Percentiles rank a stretch among this genome's conserved stretches.
phyloP scores from a whole-genome alignment of 1,140 invertebrate genomes.

The Acyrthosiphon pisum region DNA sequence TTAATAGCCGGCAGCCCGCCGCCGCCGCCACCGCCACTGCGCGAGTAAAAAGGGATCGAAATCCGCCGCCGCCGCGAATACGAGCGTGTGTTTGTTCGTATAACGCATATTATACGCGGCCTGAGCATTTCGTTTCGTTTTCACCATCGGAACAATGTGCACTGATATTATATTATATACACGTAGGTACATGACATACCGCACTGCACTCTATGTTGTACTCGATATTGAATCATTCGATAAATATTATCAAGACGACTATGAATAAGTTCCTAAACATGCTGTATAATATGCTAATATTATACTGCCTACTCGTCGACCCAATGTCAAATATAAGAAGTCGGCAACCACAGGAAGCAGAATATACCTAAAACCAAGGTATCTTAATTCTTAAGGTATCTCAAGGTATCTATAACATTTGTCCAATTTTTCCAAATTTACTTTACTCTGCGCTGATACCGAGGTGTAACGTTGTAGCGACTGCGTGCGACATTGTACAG shows the following conservation, averaged over 20 bases:
- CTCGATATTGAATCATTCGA: neutral
- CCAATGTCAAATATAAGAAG: neutral
- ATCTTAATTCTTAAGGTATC: too few species aligned
- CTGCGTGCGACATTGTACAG: neutral
- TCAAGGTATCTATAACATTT: neutral
- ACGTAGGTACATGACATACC: neutral
- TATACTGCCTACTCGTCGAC: neutral
- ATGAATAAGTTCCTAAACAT: neutral
- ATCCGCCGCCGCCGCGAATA: neutral
- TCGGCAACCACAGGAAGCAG: too few species aligned
- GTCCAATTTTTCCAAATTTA: too few species aligned
- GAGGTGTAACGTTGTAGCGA: neutral
- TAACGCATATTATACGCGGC: neutral
- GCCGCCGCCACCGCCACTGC: neutral
- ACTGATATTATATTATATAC: too few species aligned
- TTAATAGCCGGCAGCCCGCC: constrained; percentile 52
- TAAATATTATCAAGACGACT: neutral
- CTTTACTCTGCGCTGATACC: neutral
- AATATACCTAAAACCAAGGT: neutral
- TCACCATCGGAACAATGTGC: neutral
- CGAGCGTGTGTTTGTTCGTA: constrained; percentile 3
- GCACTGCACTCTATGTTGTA: neutral
- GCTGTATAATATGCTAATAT: too few species aligned
- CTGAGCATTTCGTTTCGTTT: neutral
- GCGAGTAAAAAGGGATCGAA: constrained; percentile 53